phyloP scores from a whole-genome alignment of 2,797 vertebrate genomes.

The Pseudotriccus pelzelni region DNA sequence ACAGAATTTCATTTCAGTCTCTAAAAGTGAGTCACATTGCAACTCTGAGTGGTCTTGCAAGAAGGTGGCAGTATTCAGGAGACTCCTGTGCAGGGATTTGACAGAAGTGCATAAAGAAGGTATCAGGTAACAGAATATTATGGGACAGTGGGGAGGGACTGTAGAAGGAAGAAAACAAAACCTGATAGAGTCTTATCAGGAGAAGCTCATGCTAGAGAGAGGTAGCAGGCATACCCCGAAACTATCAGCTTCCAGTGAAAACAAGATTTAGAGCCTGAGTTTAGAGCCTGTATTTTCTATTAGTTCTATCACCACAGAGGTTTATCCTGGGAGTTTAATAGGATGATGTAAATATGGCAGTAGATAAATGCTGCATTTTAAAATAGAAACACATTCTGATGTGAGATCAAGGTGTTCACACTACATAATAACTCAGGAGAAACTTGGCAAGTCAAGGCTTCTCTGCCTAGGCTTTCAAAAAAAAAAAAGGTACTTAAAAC shows the following conservation, averaged over 20 bases:
- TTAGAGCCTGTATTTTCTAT: background rate
- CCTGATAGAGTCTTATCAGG: background rate
- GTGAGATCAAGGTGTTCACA: background rate
- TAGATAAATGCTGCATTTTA: background rate
- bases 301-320: background rate
- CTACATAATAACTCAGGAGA: background rate
- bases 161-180: background rate
- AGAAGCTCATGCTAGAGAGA: background rate
- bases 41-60: background rate
- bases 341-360: background rate
- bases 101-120: background rate
- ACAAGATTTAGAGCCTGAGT: background rate
- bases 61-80: background rate
- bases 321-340: background rate
- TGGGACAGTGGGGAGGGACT: background rate
- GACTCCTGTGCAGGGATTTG: background rate
- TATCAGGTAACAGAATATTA: background rate
- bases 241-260: background rate
- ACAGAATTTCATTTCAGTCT: background rate
- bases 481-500: background rate
- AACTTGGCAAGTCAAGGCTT: background rate
- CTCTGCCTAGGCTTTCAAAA: background rate
- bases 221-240: background rate
- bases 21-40: fast-evolving
- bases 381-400: background rate